Conservation (phyloP, 2,113 vertebrate species). For the Perccottus glenii region DNA sequence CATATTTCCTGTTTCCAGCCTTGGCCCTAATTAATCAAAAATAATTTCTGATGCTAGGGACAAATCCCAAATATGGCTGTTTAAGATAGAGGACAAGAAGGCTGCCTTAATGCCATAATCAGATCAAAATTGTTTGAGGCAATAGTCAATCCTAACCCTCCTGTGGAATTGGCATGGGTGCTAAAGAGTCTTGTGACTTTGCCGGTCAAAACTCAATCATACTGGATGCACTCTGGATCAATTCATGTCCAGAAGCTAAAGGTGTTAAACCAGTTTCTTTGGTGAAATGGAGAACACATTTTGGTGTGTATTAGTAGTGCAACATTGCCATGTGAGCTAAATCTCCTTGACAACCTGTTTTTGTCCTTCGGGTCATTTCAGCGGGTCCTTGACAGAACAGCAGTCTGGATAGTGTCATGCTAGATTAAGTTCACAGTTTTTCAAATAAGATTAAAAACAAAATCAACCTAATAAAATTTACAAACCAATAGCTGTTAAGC, state of each 20-base stretch:
- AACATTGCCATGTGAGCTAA: background rate
- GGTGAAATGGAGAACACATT: conserved; percentile 3
- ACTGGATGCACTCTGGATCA: conserved; percentile 13
- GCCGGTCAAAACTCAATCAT: conserved; percentile 27
- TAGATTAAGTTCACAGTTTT: background rate
- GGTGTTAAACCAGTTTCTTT: background rate
- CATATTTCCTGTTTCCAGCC: background rate
- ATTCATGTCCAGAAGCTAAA: conserved; percentile 16
- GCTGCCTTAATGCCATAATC: conserved; percentile 8
- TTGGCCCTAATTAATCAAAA: background rate
- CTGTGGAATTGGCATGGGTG: conserved; percentile 27
- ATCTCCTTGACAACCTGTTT: conserved; percentile 11
- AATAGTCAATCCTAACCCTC: conserved; percentile 12
- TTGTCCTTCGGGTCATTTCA: background rate
- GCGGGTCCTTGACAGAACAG: conserved; percentile 1
- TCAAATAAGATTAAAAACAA: background rate
- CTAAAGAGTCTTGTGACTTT: conserved; percentile 6
- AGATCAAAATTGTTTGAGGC: background rate
- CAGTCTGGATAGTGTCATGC: background rate
- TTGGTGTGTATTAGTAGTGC: background rate
- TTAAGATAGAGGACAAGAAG: background rate
- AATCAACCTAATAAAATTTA: too few relatives aligned
- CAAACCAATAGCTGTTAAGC: background rate
- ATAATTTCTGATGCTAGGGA: background rate
- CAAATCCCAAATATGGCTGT: background rate